Base-by-base conservation (phyloP, 2,113 vertebrate species). In the Spheniscus mendiculus region DNA sequence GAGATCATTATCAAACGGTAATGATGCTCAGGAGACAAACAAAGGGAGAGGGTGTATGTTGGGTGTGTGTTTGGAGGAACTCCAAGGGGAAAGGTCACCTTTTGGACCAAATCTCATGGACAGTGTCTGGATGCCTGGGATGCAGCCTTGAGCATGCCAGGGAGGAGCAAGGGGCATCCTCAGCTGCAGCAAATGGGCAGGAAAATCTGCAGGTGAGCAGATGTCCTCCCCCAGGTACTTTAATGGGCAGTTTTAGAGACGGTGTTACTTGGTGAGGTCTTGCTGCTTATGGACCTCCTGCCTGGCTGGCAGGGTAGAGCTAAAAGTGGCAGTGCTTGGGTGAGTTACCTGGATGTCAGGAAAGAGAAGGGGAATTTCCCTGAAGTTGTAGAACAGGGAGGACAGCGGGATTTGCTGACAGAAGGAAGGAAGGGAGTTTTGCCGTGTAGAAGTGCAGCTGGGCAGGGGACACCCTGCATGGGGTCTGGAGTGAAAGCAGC, bases 11-110 rank as follows among this genome's bases (percentile, higher is more conserved):
- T 74, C 25, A 2, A 89, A 59, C 2, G 2, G 14, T 59, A 95
- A 95, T 0, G 16, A 83, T 49, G 90, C 94, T 92, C 83, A 5
- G 55, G 84, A 93, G 82, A 94, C 87, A 92, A 89, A 80, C 69
- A 61, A 71, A 66, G 45, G 45, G n/a, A 67, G 55, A 73, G 59
- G 10, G 40, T 14, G n/a, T 32, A 6, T 1, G 2, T 23, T 65
- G 80, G 83, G 50, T 45, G 78, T 45, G 55, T 15, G 40, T 70
- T 52, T 45, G 78, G 77, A 66, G 84, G 22, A 69, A 19, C 23
- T 84, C 82, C 76, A 38, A 50, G 70, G 63, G 65, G 15, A 83
- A 83, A 85, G 58, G 76, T 56, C 85, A 10, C 20, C 55, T 90
- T 89, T 90, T 21, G 34, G 40, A 42, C 23, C 62, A 19, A 47